A percentile compares a stretch with the other conserved stretches of the same genome.
phyloP scores from a whole-genome alignment of 2,888 invertebrate genomes.

The Sinhomidia bicolor region DNA sequence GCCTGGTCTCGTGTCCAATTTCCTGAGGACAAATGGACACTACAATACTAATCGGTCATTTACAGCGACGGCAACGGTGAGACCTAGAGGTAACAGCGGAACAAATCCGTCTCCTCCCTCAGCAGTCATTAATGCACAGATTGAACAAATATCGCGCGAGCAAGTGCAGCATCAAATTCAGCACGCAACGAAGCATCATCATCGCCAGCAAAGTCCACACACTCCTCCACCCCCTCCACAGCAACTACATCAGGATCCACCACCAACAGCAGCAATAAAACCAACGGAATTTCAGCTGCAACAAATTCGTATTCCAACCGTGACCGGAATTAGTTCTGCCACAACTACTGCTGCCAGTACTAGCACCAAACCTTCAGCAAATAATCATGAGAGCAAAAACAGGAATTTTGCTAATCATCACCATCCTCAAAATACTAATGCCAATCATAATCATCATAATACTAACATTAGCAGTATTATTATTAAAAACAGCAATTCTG shows the following conservation, averaged over 20 bases:
- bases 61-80: conserved; percentile 59
- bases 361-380: not conserved
- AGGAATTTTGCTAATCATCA: conserved; percentile 12
- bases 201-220: conserved; percentile 33
- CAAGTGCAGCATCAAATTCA: conserved; percentile 29
- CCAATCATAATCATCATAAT: conserved; percentile 5
- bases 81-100: conserved; percentile 56
- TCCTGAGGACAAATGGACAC: conserved; percentile 27
- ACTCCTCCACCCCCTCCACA: conserved; percentile 25
- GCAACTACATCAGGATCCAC: conserved; percentile 2
- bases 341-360: not conserved
- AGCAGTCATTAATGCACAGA: conserved; percentile 31
- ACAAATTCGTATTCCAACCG: conserved; percentile 59
- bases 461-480: conserved; percentile 32
- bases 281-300: conserved; percentile 58
- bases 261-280: not conserved
- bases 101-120: conserved; percentile 48
- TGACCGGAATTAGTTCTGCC: conserved; percentile 6
- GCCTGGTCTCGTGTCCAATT: conserved; percentile 59
- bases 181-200: conserved; percentile 21
- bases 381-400: conserved; percentile 19
- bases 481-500: not conserved
- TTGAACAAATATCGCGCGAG: conserved; percentile 15
- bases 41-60: conserved; percentile 36
- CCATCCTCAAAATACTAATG: not conserved